These are phyloP conservation scores for Acromyrmex charruanus DNA, from an alignment of 1,140 invertebrate species.

Conservation along the genomic window DNA sequence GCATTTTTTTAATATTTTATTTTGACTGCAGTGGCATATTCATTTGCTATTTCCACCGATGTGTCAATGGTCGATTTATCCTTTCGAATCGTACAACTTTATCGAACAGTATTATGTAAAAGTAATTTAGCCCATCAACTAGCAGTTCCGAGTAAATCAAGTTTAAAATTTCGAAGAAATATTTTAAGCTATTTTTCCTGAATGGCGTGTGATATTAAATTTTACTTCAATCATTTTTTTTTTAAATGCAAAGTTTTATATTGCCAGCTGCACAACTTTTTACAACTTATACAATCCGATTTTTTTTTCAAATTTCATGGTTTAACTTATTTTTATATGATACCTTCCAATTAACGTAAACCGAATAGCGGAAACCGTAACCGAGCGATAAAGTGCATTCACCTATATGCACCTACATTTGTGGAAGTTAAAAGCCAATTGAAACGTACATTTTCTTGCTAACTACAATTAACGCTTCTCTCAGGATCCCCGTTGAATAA, in stretches of 20 bases:
- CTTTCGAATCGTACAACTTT: slow-evolving; percentile 14
- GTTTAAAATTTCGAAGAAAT: slow-evolving; percentile 42
- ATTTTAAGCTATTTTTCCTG: slow-evolving; percentile 8
- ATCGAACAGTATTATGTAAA: slow-evolving; percentile 44
- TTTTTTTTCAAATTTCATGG: slow-evolving; percentile 17
- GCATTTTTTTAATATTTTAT: slow-evolving; percentile 32
- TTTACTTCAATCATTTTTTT: neutral
- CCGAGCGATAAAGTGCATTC: neutral
- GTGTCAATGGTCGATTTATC: slow-evolving; percentile 34
- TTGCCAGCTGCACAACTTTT: neutral
- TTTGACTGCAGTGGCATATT: slow-evolving; percentile 37
- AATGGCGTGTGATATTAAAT: slow-evolving; percentile 3
- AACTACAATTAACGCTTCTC: slow-evolving; percentile 60
- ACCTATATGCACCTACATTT: neutral
- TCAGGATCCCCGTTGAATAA: slow-evolving; percentile 38
- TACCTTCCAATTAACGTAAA: slow-evolving; percentile 21
- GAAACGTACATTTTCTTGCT: slow-evolving; percentile 53
- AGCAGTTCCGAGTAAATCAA: neutral
- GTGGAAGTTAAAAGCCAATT: slow-evolving; percentile 59
- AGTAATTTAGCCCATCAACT: slow-evolving; percentile 21
- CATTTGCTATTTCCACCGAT: slow-evolving; percentile 26
- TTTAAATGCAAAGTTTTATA: neutral
- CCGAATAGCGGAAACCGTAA: slow-evolving; percentile 1
- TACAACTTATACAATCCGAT: neutral
- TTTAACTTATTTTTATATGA: slow-evolving; percentile 25